Evolutionary conservation across 2,888 invertebrate species (phyloP), one percentile per base, ranked within the genome.

Genomic region (Sialis fuliginosa): DNA sequence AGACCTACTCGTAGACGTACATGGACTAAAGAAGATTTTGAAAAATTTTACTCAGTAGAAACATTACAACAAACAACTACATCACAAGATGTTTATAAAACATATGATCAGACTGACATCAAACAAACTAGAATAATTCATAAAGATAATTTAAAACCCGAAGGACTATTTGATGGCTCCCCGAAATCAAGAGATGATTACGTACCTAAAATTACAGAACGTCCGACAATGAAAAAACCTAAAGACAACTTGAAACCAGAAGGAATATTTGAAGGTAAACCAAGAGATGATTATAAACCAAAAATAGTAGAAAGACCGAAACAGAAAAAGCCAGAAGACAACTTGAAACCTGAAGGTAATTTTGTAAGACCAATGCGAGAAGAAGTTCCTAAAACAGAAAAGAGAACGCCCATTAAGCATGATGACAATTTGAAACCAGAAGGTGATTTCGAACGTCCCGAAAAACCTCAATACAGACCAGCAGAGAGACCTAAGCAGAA

Each of bases 21-120:
- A 1, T 81, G 79, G 75, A 79, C 79, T 0, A 80, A 81, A 57
- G 80, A 81, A 61, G 80, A 81, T 55, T 72, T 76, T 13, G 79
- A 82, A 52, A 81, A 79, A 58, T 77, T 80, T 53, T 77, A 77
- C 56, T 72, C 75, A 0, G 75, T 72, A 2, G 68, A 74, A 53
- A 65, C 70, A 46, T 62, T 68, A 45, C 69, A 72, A 57, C 68
- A 68, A 48, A 64, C 70, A 48, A 81, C 82, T 0, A 82, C 81
- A 7, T 69, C 71, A n/a, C 77, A 79, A 58, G 77, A 82, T 52
- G 73, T 78, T 51, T 81, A 74, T 55, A 74, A 67, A 57, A 70
- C 64, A n/a, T 76, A 72, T 52, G 74, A 78, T 58, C 68, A 71
- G 52, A 71, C 64, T 7, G 75, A 78, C 60, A 66, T 73, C 35